Conservation (phyloP, 1,140 invertebrate species). For the Phenacoccus solenopsis region DNA sequence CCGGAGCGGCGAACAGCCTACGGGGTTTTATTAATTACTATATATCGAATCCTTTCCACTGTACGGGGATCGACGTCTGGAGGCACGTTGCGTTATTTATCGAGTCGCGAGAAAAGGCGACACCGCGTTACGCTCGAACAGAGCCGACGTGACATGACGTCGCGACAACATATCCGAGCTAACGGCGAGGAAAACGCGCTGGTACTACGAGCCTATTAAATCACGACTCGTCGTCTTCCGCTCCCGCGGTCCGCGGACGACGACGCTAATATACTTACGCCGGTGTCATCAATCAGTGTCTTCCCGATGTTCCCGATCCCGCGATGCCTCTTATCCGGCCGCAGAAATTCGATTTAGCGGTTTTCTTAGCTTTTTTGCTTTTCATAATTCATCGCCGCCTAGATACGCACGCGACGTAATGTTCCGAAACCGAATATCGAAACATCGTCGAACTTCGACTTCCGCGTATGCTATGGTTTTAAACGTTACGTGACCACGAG, state of each 20-base stretch:
- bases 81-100: background rate
- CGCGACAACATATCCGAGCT: background rate
- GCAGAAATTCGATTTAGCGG: too few relatives aligned
- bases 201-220: background rate
- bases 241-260: too few relatives aligned
- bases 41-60: too few relatives aligned
- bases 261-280: background rate
- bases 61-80: too few relatives aligned
- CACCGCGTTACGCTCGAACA: background rate
- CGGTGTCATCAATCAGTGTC: slow-evolving; percentile 1
- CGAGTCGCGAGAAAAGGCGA: background rate
- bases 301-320: background rate
- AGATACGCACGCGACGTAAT: too few relatives aligned
- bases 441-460: too few relatives aligned
- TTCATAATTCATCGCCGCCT: too few relatives aligned
- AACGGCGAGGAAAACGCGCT: background rate
- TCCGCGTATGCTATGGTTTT: too few relatives aligned
- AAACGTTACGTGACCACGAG: too few relatives aligned
- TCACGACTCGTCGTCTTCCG: background rate
- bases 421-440: too few relatives aligned
- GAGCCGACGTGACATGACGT: background rate
- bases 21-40: background rate
- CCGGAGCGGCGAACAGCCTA: background rate
- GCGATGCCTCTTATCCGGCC: background rate
- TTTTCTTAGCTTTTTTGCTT: too few relatives aligned